Evolutionary conservation across 2,113 vertebrate genomes (phyloP).

Genomic region (Scortum barcoo): DNA sequence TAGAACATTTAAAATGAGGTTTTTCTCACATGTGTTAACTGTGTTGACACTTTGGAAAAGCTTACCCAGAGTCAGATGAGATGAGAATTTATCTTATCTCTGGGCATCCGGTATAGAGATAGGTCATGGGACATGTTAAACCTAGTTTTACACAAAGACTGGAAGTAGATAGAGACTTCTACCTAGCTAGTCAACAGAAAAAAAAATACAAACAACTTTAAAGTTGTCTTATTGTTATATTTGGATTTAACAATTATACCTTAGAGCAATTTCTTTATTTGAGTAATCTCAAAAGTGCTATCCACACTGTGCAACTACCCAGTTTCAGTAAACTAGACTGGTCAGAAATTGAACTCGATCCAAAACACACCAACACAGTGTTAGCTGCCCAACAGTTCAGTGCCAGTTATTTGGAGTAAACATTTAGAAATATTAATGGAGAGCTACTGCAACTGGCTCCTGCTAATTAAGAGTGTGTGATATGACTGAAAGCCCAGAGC

Average conservation of each 20-base stretch:
- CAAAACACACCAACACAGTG: too few species aligned
- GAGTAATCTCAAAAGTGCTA: neutral
- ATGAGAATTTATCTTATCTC: neutral
- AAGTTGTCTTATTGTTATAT: neutral
- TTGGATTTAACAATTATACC: neutral
- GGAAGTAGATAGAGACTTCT: neutral
- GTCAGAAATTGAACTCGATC: too few species aligned
- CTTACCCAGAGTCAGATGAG: neutral
- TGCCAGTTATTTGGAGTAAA: too few species aligned
- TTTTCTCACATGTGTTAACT: neutral
- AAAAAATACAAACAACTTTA: neutral
- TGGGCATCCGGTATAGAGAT: neutral
- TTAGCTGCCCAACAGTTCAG: too few species aligned
- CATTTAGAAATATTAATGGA: too few species aligned
- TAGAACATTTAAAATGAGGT: neutral
- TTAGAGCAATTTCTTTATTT: neutral
- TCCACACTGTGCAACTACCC: neutral
- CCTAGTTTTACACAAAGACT: neutral
- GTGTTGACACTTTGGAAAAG: neutral
- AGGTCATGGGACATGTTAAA: neutral
- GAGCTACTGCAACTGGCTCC: too few species aligned
- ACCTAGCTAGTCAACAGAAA: neutral
- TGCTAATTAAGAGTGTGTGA: too few species aligned
- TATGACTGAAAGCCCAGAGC: too few species aligned
- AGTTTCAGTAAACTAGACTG: neutral